These are phyloP conservation scores for Sarcophaga subvicina DNA, from an alignment of 2,888 invertebrate genomes.

Conservation along the genomic window DNA sequence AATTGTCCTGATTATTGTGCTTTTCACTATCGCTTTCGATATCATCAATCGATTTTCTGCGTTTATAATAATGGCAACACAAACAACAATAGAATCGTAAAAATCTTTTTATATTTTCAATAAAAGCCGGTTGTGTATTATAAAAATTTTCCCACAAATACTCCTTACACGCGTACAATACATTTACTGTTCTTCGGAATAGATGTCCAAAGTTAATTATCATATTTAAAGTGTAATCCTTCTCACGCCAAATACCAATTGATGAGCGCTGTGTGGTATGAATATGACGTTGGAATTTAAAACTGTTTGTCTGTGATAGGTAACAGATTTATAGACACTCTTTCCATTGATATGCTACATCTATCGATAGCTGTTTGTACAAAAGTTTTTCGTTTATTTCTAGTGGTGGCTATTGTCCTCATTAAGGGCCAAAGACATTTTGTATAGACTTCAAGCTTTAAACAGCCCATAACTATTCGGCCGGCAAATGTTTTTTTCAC, in stretches of 20 bases:
- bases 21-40: constrained; percentile 63
- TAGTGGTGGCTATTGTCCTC: constrained; percentile 56
- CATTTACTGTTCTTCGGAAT: constrained; percentile 63
- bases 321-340: constrained; percentile 36
- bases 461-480: constrained; percentile 34
- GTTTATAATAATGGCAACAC: constrained; percentile 75
- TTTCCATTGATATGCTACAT: background rate
- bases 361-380: constrained; percentile 1
- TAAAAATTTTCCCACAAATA: constrained; percentile 73
- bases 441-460: constrained; percentile 39
- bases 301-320: constrained; percentile 20
- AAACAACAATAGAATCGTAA: constrained; percentile 74
- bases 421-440: constrained; percentile 63
- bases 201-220: constrained; percentile 24
- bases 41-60: constrained; percentile 79
- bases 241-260: constrained; percentile 6
- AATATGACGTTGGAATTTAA: constrained; percentile 5
- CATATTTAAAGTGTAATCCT: constrained; percentile 43
- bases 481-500: constrained; percentile 1
- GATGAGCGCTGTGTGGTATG: background rate
- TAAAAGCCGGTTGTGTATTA: constrained; percentile 71
- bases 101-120: constrained; percentile 71
- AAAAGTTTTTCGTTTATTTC: constrained; percentile 36
- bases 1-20: constrained; percentile 62
- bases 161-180: constrained; percentile 68